These are phyloP conservation scores for Paralinhomoeus sp. DNA, from an alignment of 2,888 invertebrate genomes.

Conservation along the genomic window DNA sequence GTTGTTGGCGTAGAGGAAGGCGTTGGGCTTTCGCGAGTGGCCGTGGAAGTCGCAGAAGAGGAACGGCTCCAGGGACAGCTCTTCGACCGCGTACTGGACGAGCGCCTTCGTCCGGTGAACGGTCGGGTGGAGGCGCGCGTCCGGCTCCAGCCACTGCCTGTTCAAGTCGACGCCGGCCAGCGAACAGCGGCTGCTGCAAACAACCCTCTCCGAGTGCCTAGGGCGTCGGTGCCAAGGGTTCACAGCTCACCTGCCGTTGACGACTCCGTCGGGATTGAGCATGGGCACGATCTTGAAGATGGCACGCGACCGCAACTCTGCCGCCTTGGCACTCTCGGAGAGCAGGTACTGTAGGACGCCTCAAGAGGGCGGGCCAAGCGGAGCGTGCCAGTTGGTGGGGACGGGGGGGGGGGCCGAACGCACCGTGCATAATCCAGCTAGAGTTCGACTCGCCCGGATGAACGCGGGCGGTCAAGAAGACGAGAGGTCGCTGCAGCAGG, in stretches of 20 bases:
- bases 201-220: no score
- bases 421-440: conserved; percentile 62
- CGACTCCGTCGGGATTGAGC: conserved; percentile 66
- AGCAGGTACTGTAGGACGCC: conserved; percentile 44
- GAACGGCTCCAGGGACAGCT: conserved; percentile 26
- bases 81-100: conserved; percentile 32
- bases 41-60: conserved; percentile 79
- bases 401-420: background rate
- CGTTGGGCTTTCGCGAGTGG: conserved; percentile 76
- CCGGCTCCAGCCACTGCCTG: conserved; percentile 73
- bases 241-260: conserved; percentile 54
- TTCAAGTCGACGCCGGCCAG: conserved; percentile 76
- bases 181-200: conserved; percentile 40
- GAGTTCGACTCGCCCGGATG: conserved; percentile 71
- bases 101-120: conserved; percentile 59
- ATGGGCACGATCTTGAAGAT: conserved; percentile 67
- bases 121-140: conserved; percentile 68
- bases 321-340: conserved; percentile 33
- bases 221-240: no score
- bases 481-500: conserved; percentile 7
- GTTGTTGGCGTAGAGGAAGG: conserved; percentile 76
- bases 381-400: background rate
- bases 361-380: conserved; percentile 5
- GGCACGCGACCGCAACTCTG: conserved; percentile 42
- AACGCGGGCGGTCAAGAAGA: conserved; percentile 53